Evolutionary conservation across 2,797 vertebrate genomes (phyloP), one percentile per base, ranked within the genome.

Genomic region (Cichlasoma orientale): DNA sequence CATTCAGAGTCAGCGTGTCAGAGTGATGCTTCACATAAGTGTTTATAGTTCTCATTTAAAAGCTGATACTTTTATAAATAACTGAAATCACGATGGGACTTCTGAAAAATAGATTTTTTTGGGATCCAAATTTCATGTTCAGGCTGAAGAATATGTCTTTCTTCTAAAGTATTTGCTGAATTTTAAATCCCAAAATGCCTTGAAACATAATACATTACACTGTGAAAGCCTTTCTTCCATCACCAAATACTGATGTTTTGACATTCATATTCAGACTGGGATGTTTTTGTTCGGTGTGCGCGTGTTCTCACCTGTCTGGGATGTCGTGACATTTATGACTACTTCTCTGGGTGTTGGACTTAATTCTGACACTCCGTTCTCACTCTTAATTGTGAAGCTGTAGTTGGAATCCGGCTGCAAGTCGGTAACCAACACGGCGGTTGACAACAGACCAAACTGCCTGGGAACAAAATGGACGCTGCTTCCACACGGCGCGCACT

Each of bases 351-450:
- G 93, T 1, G 87, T 90, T 6, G 93, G 90, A 72, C 95, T 96
- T 9, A 96, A 83, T 74, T 96, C 95, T 0, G 96, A 96, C 13
- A 96, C 95, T 1, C 95, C 96, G 1, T 96, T 96, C 79, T 96
- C 92, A 56, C 95, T 95, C 91, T 97, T 96, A 1, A 96, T 75
- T 33, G 93, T 95, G 86, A 96, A 96, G 77, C 94, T 95, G 88
- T 96, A 97, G 91, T 96, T 96, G 36, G 95, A 96, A 83, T 96
- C 95, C 0, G 96, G 95, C 87, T 95, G 95, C 61, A 97, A 92
- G 79, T 96, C 95, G 0, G 95, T 95, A 77, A 96, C 92, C 75
- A 95, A 79, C 69, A 96, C 94, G 2, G 88, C 90, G 29, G 95
- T 77, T 0, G 89, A 92, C 0, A 87, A 84, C 3, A 97, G 93